A percentile compares a stretch with the other conserved stretches of the same genome.
phyloP scores from a whole-genome alignment of 2,797 vertebrate species.

The Chiropotes sagulatus region DNA sequence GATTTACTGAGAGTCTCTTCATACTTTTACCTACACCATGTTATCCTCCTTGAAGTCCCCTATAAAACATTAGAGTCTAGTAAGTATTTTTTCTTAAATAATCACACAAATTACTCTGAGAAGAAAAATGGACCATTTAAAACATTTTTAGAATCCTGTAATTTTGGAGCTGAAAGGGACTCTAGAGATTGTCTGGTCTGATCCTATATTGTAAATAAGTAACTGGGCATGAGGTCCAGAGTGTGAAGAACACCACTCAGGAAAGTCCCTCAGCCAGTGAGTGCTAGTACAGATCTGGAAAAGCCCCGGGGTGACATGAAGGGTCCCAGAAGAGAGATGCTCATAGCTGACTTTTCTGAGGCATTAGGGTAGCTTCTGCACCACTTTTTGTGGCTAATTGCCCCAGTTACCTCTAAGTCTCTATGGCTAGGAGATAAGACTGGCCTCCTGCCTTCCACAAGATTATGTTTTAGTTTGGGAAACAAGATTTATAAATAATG shows the following conservation, averaged over 20 bases:
- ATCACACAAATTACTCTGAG: background rate
- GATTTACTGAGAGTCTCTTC: background rate
- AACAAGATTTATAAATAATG: background rate
- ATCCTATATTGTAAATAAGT: background rate
- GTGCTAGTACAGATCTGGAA: background rate
- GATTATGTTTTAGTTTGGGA: background rate
- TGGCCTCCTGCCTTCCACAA: background rate
- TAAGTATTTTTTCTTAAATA: background rate
- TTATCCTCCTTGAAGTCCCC: background rate
- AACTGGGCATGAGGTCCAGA: background rate
- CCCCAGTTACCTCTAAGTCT: background rate
- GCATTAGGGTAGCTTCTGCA: background rate
- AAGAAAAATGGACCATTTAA: background rate
- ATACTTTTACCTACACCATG: background rate
- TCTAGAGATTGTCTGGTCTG: background rate
- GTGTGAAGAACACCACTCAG: background rate
- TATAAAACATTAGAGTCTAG: background rate
- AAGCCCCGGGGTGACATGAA: background rate
- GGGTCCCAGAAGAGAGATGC: background rate
- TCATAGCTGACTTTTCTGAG: background rate
- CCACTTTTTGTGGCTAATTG: background rate
- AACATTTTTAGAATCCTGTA: background rate
- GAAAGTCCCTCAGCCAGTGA: background rate
- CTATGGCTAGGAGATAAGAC: background rate
- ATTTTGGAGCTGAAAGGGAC: constrained; percentile 34